These are phyloP conservation scores for Leptinotarsa texana DNA, from an alignment of 1,140 invertebrate species.

Conservation along the genomic window DNA sequence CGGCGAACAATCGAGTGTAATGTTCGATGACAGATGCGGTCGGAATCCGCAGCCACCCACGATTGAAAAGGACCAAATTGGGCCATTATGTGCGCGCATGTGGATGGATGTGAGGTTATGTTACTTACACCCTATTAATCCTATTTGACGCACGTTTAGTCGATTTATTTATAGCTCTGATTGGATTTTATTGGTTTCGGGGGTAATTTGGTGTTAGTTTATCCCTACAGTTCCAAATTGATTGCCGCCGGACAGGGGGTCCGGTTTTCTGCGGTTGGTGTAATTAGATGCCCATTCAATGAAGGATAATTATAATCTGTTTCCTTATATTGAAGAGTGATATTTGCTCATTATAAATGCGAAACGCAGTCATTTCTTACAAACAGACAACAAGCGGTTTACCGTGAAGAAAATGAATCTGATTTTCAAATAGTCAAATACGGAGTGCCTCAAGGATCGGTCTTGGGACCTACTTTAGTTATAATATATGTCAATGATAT, in stretches of 20 bases:
- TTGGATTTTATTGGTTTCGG: constrained; percentile 15
- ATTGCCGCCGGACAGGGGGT: not conserved
- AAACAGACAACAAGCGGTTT: no score
- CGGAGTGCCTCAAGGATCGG: no score
- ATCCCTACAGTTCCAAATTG: not conserved
- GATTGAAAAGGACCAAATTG: constrained; percentile 15
- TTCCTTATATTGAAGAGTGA: no score
- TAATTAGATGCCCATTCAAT: no score
- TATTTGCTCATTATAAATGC: no score
- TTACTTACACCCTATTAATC: constrained; percentile 25
- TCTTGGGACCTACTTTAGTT: no score
- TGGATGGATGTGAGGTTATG: constrained; percentile 15
- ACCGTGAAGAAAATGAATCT: no score
- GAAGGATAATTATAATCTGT: no score
- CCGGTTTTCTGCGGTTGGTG: not conserved
- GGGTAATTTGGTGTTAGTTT: constrained; percentile 14
- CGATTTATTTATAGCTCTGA: constrained; percentile 16
- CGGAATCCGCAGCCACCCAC: constrained; percentile 18
- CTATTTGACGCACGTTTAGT: constrained; percentile 13
- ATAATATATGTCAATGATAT: no score
- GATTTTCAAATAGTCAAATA: no score
- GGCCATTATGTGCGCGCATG: constrained; percentile 19
- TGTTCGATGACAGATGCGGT: constrained; percentile 20
- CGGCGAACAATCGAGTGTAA: constrained; percentile 10
- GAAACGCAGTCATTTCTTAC: no score